phyloP scores from a whole-genome alignment of 2,797 vertebrate genomes.

The Peromyscus eremicus region DNA sequence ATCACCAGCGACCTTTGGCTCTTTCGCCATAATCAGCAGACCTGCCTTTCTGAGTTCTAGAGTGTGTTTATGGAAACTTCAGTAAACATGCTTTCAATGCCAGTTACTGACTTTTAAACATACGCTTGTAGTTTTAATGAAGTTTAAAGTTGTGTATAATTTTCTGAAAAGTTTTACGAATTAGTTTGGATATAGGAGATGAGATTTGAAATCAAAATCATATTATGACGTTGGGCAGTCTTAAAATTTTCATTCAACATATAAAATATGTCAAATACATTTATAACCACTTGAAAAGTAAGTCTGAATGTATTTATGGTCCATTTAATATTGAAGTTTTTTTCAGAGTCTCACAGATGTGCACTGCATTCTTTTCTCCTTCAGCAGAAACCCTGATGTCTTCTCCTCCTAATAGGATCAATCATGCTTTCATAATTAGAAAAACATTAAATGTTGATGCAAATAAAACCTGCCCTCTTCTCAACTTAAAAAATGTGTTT shows the following conservation, averaged over 20 bases:
- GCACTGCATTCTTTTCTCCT: not conserved
- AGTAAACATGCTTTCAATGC: conserved; percentile 40
- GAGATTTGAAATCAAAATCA: conserved; percentile 33
- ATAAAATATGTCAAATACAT: conserved; percentile 12
- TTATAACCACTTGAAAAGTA: conserved; percentile 5
- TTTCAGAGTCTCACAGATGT: not conserved
- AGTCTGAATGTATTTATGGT: conserved; percentile 23
- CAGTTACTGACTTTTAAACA: conserved; percentile 18
- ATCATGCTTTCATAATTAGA: not conserved
- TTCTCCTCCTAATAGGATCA: not conserved
- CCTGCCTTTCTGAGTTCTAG: not conserved
- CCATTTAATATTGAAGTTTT: not conserved
- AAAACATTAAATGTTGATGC: not conserved
- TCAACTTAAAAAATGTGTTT: conserved; percentile 1
- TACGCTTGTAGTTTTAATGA: conserved; percentile 10
- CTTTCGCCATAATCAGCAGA: not conserved
- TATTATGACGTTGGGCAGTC: conserved; percentile 1
- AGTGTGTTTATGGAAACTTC: conserved; percentile 38
- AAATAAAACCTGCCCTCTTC: not conserved
- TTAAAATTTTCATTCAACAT: conserved; percentile 12
- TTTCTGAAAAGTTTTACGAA: conserved; percentile 50
- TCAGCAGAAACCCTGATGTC: not conserved
- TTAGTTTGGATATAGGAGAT: not conserved
- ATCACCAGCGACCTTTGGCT: not conserved
- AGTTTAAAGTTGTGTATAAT: conserved; percentile 7